A percentile compares a stretch with the other conserved stretches of the same genome.
Evolutionary conservation across 2,797 vertebrate genomes (phyloP).

Genomic region (Chaetophractus vellerosus): DNA sequence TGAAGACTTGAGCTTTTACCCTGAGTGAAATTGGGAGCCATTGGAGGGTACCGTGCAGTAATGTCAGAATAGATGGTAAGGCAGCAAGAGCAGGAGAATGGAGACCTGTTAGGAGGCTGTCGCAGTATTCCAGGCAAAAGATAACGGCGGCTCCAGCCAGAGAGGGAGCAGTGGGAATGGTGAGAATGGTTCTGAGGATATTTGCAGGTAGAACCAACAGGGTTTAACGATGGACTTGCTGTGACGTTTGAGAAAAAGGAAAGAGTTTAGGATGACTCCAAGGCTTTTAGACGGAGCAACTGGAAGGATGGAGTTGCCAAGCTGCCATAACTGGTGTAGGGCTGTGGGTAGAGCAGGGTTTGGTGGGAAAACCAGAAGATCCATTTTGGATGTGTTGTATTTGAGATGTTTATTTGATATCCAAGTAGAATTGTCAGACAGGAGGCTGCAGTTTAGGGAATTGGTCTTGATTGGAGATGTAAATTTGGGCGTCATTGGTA

Average conservation of each 20-base stretch:
- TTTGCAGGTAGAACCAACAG: neutral
- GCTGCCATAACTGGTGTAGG: neutral
- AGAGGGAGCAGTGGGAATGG: neutral
- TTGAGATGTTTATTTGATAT: neutral
- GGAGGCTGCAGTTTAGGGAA: neutral
- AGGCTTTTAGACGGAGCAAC: neutral
- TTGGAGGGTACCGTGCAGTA: neutral
- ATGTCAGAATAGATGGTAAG: neutral
- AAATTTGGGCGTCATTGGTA: neutral
- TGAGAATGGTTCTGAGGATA: neutral
- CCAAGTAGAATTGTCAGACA: neutral
- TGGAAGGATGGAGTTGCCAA: neutral
- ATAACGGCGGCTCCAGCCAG: neutral
- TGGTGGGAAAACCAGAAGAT: neutral
- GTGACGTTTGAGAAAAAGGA: neutral
- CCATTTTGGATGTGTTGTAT: no score
- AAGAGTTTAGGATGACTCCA: neutral
- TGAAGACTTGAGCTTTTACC: neutral
- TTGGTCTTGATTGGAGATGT: neutral
- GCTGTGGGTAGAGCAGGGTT: neutral
- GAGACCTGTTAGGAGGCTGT: neutral
- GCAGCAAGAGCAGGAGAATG: neutral
- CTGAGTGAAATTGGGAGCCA: neutral
- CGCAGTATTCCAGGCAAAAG: no score
- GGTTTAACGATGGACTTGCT: neutral